phyloP scores from a whole-genome alignment of 2,797 vertebrate species.

The Nasua narica region DNA sequence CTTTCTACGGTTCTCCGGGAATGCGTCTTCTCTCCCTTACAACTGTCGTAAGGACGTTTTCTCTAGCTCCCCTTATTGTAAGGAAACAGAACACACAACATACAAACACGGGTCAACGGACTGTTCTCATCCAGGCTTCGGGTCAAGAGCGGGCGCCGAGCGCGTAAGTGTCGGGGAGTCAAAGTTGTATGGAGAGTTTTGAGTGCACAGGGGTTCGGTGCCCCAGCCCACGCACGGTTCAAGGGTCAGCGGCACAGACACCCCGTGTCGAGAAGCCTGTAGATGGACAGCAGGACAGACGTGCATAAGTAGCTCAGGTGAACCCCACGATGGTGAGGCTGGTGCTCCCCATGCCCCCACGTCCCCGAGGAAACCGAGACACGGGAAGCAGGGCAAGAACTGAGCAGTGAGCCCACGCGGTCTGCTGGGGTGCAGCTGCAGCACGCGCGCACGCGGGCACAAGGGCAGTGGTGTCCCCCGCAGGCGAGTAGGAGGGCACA shows the following conservation, averaged over 20 bases:
- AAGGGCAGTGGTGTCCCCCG: background rate
- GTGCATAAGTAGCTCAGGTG: background rate
- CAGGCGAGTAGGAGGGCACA: fast-evolving
- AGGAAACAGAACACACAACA: background rate
- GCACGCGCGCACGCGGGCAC: fast-evolving
- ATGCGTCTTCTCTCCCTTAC: background rate
- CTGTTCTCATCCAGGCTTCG: background rate
- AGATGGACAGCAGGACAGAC: background rate
- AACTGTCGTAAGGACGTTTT: background rate
- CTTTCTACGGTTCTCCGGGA: background rate
- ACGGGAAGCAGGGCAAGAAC: no score
- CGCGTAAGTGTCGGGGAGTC: background rate
- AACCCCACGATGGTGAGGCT: background rate
- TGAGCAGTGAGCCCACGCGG: background rate
- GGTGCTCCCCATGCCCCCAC: background rate
- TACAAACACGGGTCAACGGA: background rate
- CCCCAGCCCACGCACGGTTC: background rate
- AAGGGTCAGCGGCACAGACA: background rate
- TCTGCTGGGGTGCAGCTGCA: background rate
- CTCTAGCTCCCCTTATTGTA: background rate
- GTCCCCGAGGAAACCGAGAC: no score
- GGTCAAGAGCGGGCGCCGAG: background rate
- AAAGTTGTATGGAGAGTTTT: fast-evolving
- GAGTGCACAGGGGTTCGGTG: background rate
- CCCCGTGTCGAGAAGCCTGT: background rate